Conservation (phyloP, 2,113 vertebrate species). For the Melierax canorus region DNA sequence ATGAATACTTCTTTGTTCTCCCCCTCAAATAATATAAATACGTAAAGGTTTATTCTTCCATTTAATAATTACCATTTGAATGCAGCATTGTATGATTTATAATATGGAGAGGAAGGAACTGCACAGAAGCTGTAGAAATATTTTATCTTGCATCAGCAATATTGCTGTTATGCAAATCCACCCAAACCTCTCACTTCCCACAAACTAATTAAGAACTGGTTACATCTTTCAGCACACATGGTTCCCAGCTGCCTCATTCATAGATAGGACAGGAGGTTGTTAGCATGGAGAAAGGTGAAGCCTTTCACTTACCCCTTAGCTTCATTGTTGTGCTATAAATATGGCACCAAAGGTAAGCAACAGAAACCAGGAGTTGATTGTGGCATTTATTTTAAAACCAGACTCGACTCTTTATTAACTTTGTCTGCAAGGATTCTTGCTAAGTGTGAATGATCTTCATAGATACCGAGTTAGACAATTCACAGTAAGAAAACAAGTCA, state of each 20-base stretch:
- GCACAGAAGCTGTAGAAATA: not conserved
- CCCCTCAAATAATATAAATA: not conserved
- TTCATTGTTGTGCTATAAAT: not conserved
- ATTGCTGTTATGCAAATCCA: not conserved
- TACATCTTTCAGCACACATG: rapidly evolving
- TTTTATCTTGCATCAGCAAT: not conserved
- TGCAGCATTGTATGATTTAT: not conserved
- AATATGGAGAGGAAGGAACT: not conserved
- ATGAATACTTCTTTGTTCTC: not conserved
- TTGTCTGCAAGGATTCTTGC: not conserved
- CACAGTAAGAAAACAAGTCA: not conserved
- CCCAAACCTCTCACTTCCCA: not conserved
- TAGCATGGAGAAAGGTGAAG: not conserved
- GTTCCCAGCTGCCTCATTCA: not conserved
- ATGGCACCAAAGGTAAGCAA: not conserved
- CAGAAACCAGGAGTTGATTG: not conserved
- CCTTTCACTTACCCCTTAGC: not conserved
- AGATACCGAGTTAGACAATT: not conserved
- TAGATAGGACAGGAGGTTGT: not conserved
- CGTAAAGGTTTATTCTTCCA: not conserved
- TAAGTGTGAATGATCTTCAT: not conserved
- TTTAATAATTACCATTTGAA: not conserved
- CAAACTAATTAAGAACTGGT: not conserved
- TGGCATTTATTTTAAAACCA: not conserved
- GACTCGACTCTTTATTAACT: not conserved